Evolutionary conservation across 2,888 invertebrate genomes (phyloP), one percentile per base, ranked within the genome.

Genomic region (Apeira syringaria): DNA sequence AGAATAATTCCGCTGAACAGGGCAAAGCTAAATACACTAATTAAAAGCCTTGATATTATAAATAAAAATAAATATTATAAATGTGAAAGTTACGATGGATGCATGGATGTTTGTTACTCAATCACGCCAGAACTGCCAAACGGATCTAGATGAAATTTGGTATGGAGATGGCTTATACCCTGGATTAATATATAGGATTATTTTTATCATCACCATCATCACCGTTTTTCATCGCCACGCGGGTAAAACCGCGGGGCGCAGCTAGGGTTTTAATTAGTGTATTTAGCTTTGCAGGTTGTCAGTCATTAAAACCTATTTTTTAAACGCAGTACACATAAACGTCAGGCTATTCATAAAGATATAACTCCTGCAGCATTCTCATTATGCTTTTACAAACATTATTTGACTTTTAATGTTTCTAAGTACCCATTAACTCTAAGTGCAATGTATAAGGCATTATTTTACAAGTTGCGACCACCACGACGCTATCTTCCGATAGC

Each of bases 401-500:
- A 39, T 20, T 38, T 52, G 35, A 42, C 34, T 42, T 44, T 50
- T 48, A 50, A 48, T 45, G 42, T 35, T 13, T 47, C 45, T 45
- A 44, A 49, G 40, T 48, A 47, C 30, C 53, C 49, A 51, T 51
- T 56, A 56, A 49, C 35, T 50, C 26, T 47, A 56, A 61, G 63
- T 59, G 53, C 46, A 47, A 47, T 49, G 49, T 34, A 48, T 41
- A 41, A 48, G 53, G 44, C 55, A 64, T 59, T 58, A 54, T 63
- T 55, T 66, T 52, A 56, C 50, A 51, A 60, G 61, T 56, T 49
- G 60, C 62, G 65, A 68, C 65, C 70, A 64, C 66, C 64, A 51
- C 59, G 60, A 59, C 63, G 70, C 67, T 65, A 31, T 46, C 39
- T 64, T 56, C 65, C 64, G 65, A 74, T 77, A 72, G 67, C 65